Conservation (phyloP, 23 tunicate species). For the Aplidium turbinatum region DNA sequence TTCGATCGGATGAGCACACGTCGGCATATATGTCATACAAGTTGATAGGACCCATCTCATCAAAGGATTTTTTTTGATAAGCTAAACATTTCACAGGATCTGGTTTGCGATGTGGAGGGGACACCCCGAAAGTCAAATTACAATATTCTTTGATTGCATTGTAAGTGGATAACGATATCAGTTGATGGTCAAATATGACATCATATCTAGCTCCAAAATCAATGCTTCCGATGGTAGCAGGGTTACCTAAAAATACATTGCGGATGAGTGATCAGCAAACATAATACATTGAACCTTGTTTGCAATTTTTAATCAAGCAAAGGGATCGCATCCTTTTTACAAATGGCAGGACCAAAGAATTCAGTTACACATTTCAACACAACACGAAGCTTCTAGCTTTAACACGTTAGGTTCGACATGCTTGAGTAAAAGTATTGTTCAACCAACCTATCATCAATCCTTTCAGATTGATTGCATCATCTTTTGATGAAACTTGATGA, state of each 20-base stretch:
- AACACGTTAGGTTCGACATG: not conserved
- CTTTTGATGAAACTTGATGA: not conserved
- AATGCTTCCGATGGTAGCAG: not conserved
- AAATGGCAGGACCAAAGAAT: too few relatives aligned
- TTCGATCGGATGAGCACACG: slow-evolving; percentile 11
- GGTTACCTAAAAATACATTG: too few relatives aligned
- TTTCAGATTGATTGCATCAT: not conserved
- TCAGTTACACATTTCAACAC: too few relatives aligned
- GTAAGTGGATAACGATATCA: slow-evolving; percentile 2
- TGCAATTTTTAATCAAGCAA: too few relatives aligned
- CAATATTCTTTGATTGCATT: not conserved
- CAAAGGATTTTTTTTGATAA: not conserved
- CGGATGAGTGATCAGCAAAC: too few relatives aligned
- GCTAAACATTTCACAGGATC: not conserved
- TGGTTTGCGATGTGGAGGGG: not conserved
- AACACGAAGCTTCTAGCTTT: too few relatives aligned
- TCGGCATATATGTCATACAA: slow-evolving; percentile 36
- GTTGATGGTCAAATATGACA: not conserved
- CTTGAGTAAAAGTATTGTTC: not conserved
- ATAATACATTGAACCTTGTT: too few relatives aligned
- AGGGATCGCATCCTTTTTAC: too few relatives aligned
- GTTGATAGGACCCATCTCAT: slow-evolving; percentile 23
- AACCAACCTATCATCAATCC: slow-evolving; percentile 20
- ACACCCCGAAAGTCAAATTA: not conserved
- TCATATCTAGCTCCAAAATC: not conserved